Evolutionary conservation across 2,113 vertebrate genomes (phyloP).

Genomic region (Willisornis vidua): DNA sequence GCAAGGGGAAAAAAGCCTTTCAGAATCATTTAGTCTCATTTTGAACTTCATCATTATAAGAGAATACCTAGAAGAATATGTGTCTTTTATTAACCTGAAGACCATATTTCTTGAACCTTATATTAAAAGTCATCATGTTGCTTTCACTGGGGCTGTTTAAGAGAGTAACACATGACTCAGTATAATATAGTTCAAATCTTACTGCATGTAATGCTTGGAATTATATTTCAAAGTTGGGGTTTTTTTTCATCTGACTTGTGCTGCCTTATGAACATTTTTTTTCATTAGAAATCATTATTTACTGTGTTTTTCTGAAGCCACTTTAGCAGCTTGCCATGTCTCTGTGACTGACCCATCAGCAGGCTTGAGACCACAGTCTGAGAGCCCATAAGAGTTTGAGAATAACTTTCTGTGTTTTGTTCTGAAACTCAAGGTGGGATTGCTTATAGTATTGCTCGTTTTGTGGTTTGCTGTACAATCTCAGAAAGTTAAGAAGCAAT

Average conservation of each 20-base stretch:
- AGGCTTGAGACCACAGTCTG: neutral
- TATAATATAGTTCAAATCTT: neutral
- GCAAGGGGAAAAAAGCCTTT: neutral
- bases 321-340: neutral
- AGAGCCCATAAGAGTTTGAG: neutral
- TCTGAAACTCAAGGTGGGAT: neutral
- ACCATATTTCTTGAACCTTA: neutral
- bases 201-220: neutral
- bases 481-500: neutral
- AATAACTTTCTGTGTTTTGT: neutral
- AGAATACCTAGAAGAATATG: neutral
- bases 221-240: neutral
- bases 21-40: neutral
- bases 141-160: neutral
- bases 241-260: neutral
- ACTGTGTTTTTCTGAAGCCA: neutral
- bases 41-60: neutral
- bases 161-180: accelerated
- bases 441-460: neutral
- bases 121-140: neutral
- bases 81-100: slow-evolving; percentile 18
- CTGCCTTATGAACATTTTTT: neutral
- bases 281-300: neutral
- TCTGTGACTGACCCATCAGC: neutral
- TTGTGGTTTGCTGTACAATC: neutral